Base-by-base conservation (phyloP, 2,797 vertebrate genomes). In the Danionella dracula region DNA sequence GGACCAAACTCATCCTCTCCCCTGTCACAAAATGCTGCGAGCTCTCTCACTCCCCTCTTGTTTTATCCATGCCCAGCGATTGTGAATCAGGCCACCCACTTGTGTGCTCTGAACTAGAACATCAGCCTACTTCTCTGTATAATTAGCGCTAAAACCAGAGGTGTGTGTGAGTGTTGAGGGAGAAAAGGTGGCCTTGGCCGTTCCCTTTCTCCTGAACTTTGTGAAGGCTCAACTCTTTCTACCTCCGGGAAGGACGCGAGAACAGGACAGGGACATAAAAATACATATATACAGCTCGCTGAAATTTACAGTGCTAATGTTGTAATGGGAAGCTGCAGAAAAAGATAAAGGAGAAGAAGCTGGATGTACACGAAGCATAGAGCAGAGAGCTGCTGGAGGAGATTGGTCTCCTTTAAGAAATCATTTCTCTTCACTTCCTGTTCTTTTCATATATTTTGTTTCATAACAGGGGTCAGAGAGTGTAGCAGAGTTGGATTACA, bases 61-160 rank as follows among this genome's bases (percentile, higher is more conserved):
- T 29, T 34, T 23, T 68, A 44, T 62, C 63, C 70, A 62, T 51
- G 48, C 70, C 65, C 56, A 73, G 62, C 70, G 76, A 65, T 71
- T 68, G 65, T 73, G 73, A 78, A 78, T 75, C 64, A 78, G 76
- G 76, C 70, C 76, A 75, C 73, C 76, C 76, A 78, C 76, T 78
- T 75, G 70, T 51, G 73, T 68, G 55, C 64, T 62, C 68, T 75
- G 70, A 78, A 75, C 73, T 78, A 73, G 76, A 75, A 73, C 73
- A 73, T 55, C 73, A 78, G 76, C 76, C 76, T 78, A 78, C 67
- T 78, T 78, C 76, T 60, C 34, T 68, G 67, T 75, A 73, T 78
- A 76, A 76, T 78, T 73, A 73, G 73, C 50, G 60, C 64, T 71
- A 59, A 48, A 70, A 65, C 32, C 12, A 70, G 54, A 73, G 53